Conservation (phyloP, 2,888 invertebrate genomes). For the Prostheceraeus crozeri region DNA sequence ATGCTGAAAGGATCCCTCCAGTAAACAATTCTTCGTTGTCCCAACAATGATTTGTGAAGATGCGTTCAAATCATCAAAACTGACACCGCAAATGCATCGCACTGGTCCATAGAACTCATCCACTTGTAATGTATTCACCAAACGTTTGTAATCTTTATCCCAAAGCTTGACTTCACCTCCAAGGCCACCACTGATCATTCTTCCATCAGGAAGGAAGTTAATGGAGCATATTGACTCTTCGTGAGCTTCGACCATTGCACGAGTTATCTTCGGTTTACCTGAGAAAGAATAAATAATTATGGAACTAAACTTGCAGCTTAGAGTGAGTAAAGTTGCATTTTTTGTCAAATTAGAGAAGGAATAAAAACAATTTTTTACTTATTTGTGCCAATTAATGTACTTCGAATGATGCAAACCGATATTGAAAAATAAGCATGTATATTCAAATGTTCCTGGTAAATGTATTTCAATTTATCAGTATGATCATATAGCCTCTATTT, state of each 20-base stretch:
- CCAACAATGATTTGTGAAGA: slow-evolving; percentile 75
- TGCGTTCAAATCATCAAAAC: slow-evolving; percentile 61
- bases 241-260: slow-evolving; percentile 68
- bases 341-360: too few species aligned
- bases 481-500: too few species aligned
- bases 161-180: slow-evolving; percentile 73
- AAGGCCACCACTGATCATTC: slow-evolving; percentile 74
- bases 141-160: slow-evolving; percentile 50
- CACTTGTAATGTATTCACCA: slow-evolving; percentile 11
- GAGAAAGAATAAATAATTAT: slow-evolving; percentile 32
- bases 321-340: too few species aligned
- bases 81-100: slow-evolving; percentile 24
- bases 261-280: slow-evolving; percentile 73
- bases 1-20: slow-evolving; percentile 57
- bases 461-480: too few species aligned
- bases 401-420: too few species aligned
- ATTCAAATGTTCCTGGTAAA: too few species aligned
- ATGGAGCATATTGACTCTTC: slow-evolving; percentile 79
- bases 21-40: slow-evolving; percentile 65
- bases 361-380: too few species aligned
- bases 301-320: neutral
- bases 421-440: too few species aligned
- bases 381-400: too few species aligned
- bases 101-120: slow-evolving; percentile 18
- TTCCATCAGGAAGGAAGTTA: slow-evolving; percentile 72